Conservation (phyloP, 2,113 vertebrate genomes). For the Prolemur simus region DNA sequence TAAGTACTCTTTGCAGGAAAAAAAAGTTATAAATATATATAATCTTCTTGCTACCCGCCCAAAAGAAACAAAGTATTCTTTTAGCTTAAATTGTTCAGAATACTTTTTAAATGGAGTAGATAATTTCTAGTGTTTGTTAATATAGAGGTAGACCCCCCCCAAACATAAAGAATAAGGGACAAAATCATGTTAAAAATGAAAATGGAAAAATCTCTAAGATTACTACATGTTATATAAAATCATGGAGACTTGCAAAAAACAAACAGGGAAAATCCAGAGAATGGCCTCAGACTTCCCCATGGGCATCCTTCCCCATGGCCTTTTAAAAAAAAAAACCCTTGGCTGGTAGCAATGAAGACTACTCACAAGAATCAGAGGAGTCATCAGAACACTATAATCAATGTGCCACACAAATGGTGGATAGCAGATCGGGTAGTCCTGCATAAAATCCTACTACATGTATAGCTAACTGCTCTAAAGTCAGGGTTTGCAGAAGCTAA, state of each 20-base stretch:
- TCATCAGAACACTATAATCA: neutral
- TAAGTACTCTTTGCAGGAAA: constrained; percentile 42
- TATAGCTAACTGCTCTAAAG: neutral
- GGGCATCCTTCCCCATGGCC: neutral
- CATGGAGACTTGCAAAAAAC: constrained; percentile 15
- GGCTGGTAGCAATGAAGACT: neutral
- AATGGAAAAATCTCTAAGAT: constrained; percentile 29
- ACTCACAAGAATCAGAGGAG: neutral
- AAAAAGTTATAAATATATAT: constrained; percentile 46
- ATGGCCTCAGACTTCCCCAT: constrained; percentile 15
- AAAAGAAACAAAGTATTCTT: constrained; percentile 46
- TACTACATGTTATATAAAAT: constrained; percentile 34
- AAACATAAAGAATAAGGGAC: neutral
- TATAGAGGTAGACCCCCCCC: constrained; percentile 3
- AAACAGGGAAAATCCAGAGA: constrained; percentile 48
- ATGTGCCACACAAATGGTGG: neutral
- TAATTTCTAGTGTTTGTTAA: constrained; percentile 39
- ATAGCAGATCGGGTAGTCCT: neutral
- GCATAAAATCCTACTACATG: neutral
- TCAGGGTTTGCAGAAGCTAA: neutral
- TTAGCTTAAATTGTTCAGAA: constrained; percentile 55
- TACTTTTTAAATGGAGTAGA: constrained; percentile 31
- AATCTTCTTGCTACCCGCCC: constrained; percentile 37
- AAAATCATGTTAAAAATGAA: constrained; percentile 42
- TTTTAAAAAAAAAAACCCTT: neutral